phyloP scores from a whole-genome alignment of 2,888 invertebrate genomes.

The Xiphydria camelus region DNA sequence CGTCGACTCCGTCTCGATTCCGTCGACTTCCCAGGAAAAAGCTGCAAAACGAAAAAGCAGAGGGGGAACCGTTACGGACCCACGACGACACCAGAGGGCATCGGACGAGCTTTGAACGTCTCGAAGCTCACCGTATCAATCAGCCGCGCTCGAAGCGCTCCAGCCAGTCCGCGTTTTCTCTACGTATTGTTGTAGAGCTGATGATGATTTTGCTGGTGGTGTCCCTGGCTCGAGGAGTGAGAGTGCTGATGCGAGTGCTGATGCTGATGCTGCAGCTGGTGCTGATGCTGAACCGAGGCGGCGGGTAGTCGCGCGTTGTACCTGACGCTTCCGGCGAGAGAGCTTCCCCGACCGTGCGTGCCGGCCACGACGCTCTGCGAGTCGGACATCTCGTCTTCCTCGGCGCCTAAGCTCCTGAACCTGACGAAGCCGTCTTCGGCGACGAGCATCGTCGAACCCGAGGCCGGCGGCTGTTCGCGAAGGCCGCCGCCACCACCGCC shows the following conservation, averaged over 20 bases:
- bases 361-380: constrained; percentile 48
- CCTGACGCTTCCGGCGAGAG: constrained; percentile 50
- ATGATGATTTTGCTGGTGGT: constrained; percentile 48
- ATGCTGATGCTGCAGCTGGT: constrained; percentile 41
- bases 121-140: too few species aligned
- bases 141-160: too few species aligned
- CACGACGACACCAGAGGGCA: too few species aligned
- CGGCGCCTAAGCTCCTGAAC: constrained; percentile 71
- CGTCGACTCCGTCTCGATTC: background rate
- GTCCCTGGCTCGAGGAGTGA: constrained; percentile 44
- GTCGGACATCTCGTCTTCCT: constrained; percentile 50
- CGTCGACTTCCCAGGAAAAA: too few species aligned
- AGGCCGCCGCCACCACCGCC: constrained; percentile 62
- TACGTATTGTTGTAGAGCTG: constrained; percentile 55
- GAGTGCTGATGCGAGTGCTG: constrained; percentile 49
- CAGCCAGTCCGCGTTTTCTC: too few species aligned
- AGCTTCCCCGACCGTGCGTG: constrained; percentile 49
- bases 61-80: too few species aligned
- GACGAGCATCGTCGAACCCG: constrained; percentile 75
- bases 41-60: background rate
- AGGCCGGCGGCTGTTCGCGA: constrained; percentile 62
- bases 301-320: constrained; percentile 45
- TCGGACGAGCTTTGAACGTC: too few species aligned
- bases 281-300: constrained; percentile 35
- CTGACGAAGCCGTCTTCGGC: constrained; percentile 88